These are phyloP conservation scores for Stomatorhinus ivindoensis DNA, from an alignment of 2,113 vertebrate species.

Conservation along the genomic window DNA sequence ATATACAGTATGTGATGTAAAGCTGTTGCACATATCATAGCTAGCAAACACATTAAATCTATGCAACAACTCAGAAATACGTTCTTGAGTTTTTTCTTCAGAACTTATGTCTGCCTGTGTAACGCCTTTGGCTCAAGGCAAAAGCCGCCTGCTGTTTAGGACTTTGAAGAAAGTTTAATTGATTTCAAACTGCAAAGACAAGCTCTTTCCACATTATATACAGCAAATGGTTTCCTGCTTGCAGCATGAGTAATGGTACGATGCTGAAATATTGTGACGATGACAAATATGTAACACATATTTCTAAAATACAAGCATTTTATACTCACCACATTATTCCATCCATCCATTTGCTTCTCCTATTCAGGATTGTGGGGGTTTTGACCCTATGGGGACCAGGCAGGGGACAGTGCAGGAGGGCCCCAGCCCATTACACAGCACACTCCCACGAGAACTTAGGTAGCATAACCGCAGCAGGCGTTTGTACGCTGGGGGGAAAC, in stretches of 20 bases:
- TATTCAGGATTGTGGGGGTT: not conserved
- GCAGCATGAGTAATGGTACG: not conserved
- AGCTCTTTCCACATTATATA: not conserved
- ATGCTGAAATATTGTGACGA: not conserved
- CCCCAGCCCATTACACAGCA: no score
- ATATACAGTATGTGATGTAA: not conserved
- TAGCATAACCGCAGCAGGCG: no score
- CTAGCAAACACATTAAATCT: not conserved
- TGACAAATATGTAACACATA: not conserved
- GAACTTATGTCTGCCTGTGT: not conserved
- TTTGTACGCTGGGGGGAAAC: no score
- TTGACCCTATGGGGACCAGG: not conserved
- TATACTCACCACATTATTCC: not conserved
- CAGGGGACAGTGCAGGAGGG: no score
- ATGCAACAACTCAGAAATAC: not conserved
- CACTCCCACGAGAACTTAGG: no score
- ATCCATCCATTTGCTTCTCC: not conserved
- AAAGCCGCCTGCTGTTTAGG: not conserved
- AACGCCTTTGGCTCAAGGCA: not conserved
- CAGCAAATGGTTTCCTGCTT: not conserved
- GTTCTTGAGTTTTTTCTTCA: not conserved
- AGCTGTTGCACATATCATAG: not conserved
- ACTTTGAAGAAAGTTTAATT: not conserved
- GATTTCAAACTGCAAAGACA: not conserved
- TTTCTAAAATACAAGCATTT: not conserved